Evolutionary conservation across 2,797 vertebrate species (phyloP).

Genomic region (Enteromius thamalakanensis): DNA sequence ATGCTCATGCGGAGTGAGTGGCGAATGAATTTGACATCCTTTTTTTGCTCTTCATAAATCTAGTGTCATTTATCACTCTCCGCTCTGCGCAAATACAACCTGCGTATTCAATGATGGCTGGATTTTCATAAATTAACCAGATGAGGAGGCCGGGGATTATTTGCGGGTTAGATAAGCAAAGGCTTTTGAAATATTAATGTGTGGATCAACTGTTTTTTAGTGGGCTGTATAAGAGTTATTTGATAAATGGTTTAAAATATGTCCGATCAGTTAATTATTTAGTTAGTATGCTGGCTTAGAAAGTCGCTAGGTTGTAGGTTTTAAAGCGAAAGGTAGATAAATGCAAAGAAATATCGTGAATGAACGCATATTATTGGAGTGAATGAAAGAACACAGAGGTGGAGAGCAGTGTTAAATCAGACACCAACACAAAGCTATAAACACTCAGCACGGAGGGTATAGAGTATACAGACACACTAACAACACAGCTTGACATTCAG

Average conservation of each 20-base stretch:
- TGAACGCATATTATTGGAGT: conserved; percentile 10
- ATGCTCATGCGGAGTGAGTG: background rate
- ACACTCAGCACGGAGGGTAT: background rate
- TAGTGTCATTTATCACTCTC: conserved; percentile 35
- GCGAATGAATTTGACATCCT: conserved; percentile 19
- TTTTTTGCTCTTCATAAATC: conserved; percentile 30
- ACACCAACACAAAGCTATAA: conserved; percentile 7
- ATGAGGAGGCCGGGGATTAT: background rate
- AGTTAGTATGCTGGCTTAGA: background rate
- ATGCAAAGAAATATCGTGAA: conserved; percentile 6
- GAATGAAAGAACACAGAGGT: conserved; percentile 21
- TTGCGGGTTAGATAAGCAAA: conserved; percentile 4
- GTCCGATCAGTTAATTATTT: background rate
- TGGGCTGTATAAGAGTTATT: conserved; percentile 5
- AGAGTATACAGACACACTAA: background rate
- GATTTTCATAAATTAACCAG: conserved; percentile 45
- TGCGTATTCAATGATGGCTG: conserved; percentile 36
- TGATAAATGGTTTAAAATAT: conserved; percentile 5
- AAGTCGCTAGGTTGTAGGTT: background rate
- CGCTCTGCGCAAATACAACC: conserved; percentile 11
- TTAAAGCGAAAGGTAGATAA: background rate
- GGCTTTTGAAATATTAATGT: conserved; percentile 32
- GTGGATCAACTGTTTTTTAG: background rate
- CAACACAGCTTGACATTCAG: conserved; percentile 6
- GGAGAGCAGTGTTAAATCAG: conserved; percentile 1